Evolutionary conservation across 2,797 vertebrate species (phyloP).

Genomic region (Leuciscus waleckii): DNA sequence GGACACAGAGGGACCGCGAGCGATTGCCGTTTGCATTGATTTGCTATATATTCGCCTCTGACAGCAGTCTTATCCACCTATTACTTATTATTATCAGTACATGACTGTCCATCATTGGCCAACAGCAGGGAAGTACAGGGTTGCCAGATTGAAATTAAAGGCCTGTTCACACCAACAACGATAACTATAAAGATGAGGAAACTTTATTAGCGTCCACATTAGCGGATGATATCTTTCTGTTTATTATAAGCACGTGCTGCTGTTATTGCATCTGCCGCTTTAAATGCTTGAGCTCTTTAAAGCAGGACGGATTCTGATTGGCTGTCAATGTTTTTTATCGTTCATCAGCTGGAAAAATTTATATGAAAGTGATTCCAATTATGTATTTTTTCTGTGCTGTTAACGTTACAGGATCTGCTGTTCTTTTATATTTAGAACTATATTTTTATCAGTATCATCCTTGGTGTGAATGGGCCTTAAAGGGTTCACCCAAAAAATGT

Average conservation of each 20-base stretch:
- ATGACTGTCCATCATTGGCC: slow-evolving; percentile 23
- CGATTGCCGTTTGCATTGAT: slow-evolving; percentile 6
- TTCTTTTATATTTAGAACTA: no score
- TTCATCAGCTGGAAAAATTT: no score
- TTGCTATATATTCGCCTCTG: not conserved
- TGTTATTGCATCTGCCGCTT: not conserved
- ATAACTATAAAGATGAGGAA: not conserved
- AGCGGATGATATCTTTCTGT: not conserved
- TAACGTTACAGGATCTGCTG: no score
- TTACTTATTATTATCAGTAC: slow-evolving; percentile 30
- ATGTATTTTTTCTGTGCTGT: no score
- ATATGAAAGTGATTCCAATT: no score
- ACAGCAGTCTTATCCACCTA: not conserved
- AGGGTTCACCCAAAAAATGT: no score
- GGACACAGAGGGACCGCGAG: not conserved
- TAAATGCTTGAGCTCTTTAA: not conserved
- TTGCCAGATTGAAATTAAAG: slow-evolving; percentile 40
- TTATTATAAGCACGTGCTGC: not conserved
- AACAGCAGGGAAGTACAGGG: not conserved
- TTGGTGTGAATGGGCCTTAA: no score
- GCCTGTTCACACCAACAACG: not conserved
- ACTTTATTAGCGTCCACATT: not conserved
- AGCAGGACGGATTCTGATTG: no score
- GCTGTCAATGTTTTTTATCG: no score
- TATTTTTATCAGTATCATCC: no score